Conservation (phyloP, 2,888 invertebrate genomes). For the Taenaris catops region DNA sequence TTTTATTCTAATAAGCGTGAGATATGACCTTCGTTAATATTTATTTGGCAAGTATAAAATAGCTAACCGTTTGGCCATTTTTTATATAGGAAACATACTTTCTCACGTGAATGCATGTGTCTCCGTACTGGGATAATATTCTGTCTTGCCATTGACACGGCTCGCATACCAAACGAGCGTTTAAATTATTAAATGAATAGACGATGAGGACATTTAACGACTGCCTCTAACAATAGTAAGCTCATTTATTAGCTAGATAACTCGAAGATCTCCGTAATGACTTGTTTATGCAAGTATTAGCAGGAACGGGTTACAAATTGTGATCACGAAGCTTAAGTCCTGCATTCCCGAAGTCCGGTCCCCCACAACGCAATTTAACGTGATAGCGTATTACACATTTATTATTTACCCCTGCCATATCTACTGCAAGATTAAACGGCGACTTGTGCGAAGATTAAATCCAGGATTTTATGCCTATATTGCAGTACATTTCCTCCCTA, state of each 20-base stretch:
- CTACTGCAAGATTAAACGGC: slow-evolving; percentile 71
- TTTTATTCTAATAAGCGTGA: too few relatives aligned
- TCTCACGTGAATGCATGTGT: too few relatives aligned
- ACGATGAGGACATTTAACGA: slow-evolving; percentile 4
- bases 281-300: slow-evolving; percentile 12
- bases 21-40: too few relatives aligned
- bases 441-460: slow-evolving; percentile 74
- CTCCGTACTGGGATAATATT: too few relatives aligned
- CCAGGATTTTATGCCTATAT: slow-evolving; percentile 74
- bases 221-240: slow-evolving; percentile 1
- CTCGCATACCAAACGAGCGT: too few relatives aligned
- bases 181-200: too few relatives aligned
- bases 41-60: too few relatives aligned
- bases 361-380: slow-evolving; percentile 58
- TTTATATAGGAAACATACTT: too few relatives aligned
- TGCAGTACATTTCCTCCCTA: slow-evolving; percentile 64
- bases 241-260: slow-evolving; percentile 5
- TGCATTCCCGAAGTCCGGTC: slow-evolving; percentile 14
- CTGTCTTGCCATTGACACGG: too few relatives aligned
- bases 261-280: slow-evolving; percentile 4
- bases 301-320: slow-evolving; percentile 10
- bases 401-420: slow-evolving; percentile 71
- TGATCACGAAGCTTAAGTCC: slow-evolving; percentile 10
- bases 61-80: too few relatives aligned
- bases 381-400: slow-evolving; percentile 66